Base-by-base conservation (phyloP, 2,797 vertebrate genomes). In the Centropyge bicolor region DNA sequence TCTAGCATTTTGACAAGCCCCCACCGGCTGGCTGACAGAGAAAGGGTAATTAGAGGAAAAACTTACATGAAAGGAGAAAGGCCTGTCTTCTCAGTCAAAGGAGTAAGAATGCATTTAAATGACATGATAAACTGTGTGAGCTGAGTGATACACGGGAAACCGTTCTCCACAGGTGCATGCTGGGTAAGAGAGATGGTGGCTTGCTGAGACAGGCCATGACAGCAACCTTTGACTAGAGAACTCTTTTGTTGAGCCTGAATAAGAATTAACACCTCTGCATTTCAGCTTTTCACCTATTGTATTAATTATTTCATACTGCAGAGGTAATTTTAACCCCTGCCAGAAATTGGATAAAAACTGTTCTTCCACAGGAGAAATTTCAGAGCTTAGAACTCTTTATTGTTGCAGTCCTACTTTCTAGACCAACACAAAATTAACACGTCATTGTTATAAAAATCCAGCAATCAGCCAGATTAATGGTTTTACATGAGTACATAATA, bases 31-130 rank as follows among this genome's bases (percentile, higher is more conserved):
- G 85, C 81, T 84, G 89, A 87, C 31, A 27, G 74, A 87, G 78
- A 81, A 79, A 40, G 35, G 36, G 51, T 89, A 91, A 91, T 91
- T 91, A 85, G 81, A 85, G 81, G 85, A 74, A 81, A 86, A 89
- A 76, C 51, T 81, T 43, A 17, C 38, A 80, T 84, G 41, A 88
- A 86, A 86, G 65, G 56, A 81, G 67, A 72, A 66, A 52, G 27
- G 49, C 76, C 70, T 77, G 61, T 84, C 75, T 77, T 68, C 31
- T 77, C 75, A 61, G 52, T 72, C 52, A 75, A 70, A 59, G 76
- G 56, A 40, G 60, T 16, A 19, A 46, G 59, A 59, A 45, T 65
- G 68, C 40, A 22, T 71, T 70, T 67, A 69, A 68, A 74, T 72
- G 60, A 38, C 49, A 67, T 31, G 20, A 69, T 73, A 40, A 78